Base-by-base conservation (phyloP, 2,888 invertebrate genomes). In the Meta bourneti region DNA sequence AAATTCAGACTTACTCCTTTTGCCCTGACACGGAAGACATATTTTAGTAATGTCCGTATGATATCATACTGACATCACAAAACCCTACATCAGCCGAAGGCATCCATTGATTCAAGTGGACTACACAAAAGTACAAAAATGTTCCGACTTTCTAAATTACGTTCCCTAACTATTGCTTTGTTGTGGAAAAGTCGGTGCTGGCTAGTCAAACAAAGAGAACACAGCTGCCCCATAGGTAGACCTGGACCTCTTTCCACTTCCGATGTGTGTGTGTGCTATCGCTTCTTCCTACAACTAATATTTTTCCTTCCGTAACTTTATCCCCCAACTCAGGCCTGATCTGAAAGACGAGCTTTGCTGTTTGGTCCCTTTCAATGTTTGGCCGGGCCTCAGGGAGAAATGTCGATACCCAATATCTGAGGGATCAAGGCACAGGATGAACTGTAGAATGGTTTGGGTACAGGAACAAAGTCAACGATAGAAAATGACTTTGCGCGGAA, bases 381-480 rank as follows among this genome's bases (percentile, higher is more conserved):
- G 90, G 90, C 19, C 20, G 84, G 70, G 90, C 85, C 85, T 85
- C 61, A 20, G 90, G 90, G 85, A 52, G 61, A 86, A 81, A 86
- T 75, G 85, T 90, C 90, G 90, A 90, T 90, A 90, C 90, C 90
- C 90, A 90, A 90, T 90, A 90, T 90, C 90, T 85, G 80, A 90
- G 70, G 90, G 90, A 90, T 90, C 90, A 90, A n/a, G 52, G 74
- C 52, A 34, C 69, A 79, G 85, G 90, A 90, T 90, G 90, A 90
- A 90, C 80, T 90, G 90, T 75, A 90, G 85, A 86, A 90, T 80
- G 90, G 81, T 86, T 81, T 81, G 70, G 84, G 78, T 90, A 79
- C 72, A 90, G 82, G 86, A 90, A 90, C 85, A 90, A 90, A 90
- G 85, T 90, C 79, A 86, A 90, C 90, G 85, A 90, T 90, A 86